These are phyloP conservation scores for Oceanodroma tethys DNA, from an alignment of 2,113 vertebrate genomes.

Conservation along the genomic window DNA sequence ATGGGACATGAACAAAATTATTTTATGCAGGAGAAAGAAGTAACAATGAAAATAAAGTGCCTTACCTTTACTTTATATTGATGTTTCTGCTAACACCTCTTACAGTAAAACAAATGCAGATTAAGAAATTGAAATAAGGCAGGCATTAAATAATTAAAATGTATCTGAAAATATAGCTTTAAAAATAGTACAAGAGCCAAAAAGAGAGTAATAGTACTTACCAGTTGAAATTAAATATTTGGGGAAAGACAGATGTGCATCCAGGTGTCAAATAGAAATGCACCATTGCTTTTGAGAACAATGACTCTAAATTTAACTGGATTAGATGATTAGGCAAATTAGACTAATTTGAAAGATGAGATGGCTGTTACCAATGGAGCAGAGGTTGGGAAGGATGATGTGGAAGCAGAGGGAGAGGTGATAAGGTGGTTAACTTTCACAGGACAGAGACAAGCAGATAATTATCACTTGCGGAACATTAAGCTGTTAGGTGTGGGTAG, in stretches of 20 bases:
- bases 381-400: background rate
- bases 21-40: background rate
- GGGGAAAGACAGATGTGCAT: background rate
- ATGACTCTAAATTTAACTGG: background rate
- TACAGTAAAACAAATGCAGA: background rate
- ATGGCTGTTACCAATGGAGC: background rate
- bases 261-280: background rate
- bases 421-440: background rate
- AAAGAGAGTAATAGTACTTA: background rate
- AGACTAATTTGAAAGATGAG: background rate
- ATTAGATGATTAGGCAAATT: background rate
- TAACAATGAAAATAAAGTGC: background rate
- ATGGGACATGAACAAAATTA: background rate
- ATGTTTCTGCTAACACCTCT: background rate
- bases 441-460: background rate
- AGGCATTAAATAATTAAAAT: background rate
- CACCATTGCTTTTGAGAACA: background rate
- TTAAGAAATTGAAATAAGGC: background rate
- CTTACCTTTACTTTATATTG: background rate
- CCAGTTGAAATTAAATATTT: background rate
- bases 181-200: background rate
- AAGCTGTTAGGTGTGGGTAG: background rate
- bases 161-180: background rate
- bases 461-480: background rate
- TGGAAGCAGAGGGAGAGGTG: background rate